Percentiles rank a stretch among this genome's conserved stretches.
phyloP scores from a whole-genome alignment of 1,140 invertebrate species.

The Drosophila suzukii region DNA sequence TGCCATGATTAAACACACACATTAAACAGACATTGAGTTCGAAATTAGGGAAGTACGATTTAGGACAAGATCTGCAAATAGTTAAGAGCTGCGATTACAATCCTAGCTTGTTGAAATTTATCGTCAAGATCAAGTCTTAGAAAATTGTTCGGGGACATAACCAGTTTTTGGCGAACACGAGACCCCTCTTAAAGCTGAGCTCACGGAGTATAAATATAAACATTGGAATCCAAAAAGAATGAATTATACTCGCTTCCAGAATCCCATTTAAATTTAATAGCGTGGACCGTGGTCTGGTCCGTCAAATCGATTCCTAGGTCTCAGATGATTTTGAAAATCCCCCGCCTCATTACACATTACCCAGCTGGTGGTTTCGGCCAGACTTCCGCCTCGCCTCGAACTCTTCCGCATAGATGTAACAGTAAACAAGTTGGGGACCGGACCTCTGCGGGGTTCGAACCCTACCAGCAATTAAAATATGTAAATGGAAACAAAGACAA shows the following conservation, averaged over 20 bases:
- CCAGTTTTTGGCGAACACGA: slow-evolving; percentile 40
- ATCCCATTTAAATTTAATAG: slow-evolving; percentile 43
- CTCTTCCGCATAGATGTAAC: slow-evolving; percentile 73
- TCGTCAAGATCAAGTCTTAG: slow-evolving; percentile 5
- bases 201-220: slow-evolving; percentile 34
- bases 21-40: slow-evolving; percentile 1
- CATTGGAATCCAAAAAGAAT: slow-evolving; percentile 10
- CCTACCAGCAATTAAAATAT: slow-evolving; percentile 65
- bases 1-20: not conserved
- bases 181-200: slow-evolving; percentile 22
- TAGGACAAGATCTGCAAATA: not conserved
- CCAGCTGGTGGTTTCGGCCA: slow-evolving; percentile 5
- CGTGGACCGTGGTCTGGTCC: slow-evolving; percentile 18
- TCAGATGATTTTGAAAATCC: not conserved
- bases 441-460: not conserved
- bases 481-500: slow-evolving; percentile 72
- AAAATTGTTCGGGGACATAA: slow-evolving; percentile 28
- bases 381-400: slow-evolving; percentile 51
- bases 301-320: not conserved
- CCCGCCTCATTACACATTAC: slow-evolving; percentile 39
- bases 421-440: slow-evolving; percentile 56
- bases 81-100: slow-evolving; percentile 8
- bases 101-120: slow-evolving; percentile 29
- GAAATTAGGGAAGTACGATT: not conserved
- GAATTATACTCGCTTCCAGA: slow-evolving; percentile 13